Base-by-base conservation (phyloP, 2,113 vertebrate genomes). In the Hirundichthys speculiger region DNA sequence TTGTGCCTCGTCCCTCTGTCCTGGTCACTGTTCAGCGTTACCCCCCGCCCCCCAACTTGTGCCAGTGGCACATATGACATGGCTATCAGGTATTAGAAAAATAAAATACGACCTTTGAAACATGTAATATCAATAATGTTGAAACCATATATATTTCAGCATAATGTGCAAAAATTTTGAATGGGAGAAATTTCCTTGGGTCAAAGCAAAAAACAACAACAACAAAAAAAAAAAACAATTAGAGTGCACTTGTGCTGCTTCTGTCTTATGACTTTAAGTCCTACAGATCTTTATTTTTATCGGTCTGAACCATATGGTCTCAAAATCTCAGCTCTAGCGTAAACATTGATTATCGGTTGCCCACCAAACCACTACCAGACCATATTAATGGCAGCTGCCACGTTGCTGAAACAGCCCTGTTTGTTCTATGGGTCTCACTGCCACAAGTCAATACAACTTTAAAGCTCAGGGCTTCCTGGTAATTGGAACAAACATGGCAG, bases 401-500 rank as follows among this genome's bases (percentile, higher is more conserved):
- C 74, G 56, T 82, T 80, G 54, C 79, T 76, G 71, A 69, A 69
- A 79, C 80, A 78, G 63, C 67, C 73, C 78, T 68, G 80, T 74
- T 64, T 73, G 86, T 83, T 80, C 78, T 67, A 75, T 59, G 74
- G 80, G 77, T 83, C 73, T 73, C 74, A 55, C 80, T 80, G 71
- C 80, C 82, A 92, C 76, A 86, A 93, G 94, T 95, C 93, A 93
- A 94, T 95, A 93, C 83, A 86, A 90, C 90, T 94, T 94, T 92
- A 94, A 88, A 91, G 93, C 89, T 94, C 91, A 93, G 79, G 91
- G 91, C 79, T 91, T 94, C 91, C 89, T 90, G 92, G 92, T 95
- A 95, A 96, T 95, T 96, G 93, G 93, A 95, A 96, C 94, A 89
- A 89, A 94, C 75, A 83, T 90, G 81, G 90, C 87, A 91, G 90